phyloP scores from a whole-genome alignment of 2,888 invertebrate genomes.

The Eudemis profundana region DNA sequence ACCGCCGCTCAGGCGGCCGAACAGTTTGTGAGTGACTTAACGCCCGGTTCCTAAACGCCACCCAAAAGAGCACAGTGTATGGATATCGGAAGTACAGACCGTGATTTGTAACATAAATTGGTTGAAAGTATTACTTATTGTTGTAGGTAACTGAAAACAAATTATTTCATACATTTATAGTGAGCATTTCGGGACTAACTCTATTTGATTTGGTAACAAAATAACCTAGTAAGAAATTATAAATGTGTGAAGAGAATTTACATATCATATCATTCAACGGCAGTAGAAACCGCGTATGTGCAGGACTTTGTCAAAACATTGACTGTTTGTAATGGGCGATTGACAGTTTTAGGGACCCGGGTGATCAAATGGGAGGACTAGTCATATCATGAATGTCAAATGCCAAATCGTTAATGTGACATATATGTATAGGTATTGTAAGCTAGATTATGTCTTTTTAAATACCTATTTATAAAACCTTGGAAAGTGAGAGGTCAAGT shows the following conservation, averaged over 20 bases:
- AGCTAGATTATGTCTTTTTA: constrained; percentile 47
- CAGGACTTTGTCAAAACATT: not conserved
- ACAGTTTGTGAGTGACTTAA: constrained; percentile 52
- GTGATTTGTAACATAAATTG: too few species aligned
- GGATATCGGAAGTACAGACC: not conserved
- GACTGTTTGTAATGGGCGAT: not conserved
- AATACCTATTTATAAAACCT: constrained; percentile 24
- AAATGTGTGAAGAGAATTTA: not conserved
- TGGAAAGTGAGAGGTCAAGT: constrained; percentile 4
- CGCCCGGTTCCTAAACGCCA: constrained; percentile 27
- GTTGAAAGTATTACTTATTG: too few species aligned
- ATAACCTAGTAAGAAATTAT: not conserved
- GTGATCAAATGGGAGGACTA: constrained; percentile 49
- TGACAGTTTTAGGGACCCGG: constrained; percentile 31
- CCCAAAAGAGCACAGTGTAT: not conserved
- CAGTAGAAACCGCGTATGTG: not conserved
- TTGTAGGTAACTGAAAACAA: constrained; percentile 28
- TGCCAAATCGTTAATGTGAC: constrained; percentile 68
- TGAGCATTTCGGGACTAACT: too few species aligned
- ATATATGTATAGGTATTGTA: constrained; percentile 50
- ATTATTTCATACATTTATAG: not conserved
- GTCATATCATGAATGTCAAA: constrained; percentile 57
- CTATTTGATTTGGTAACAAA: too few species aligned
- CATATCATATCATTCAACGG: not conserved
- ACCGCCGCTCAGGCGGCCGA: constrained; percentile 66